phyloP scores from a whole-genome alignment of 2,113 vertebrate species.

The Verasper variegatus region DNA sequence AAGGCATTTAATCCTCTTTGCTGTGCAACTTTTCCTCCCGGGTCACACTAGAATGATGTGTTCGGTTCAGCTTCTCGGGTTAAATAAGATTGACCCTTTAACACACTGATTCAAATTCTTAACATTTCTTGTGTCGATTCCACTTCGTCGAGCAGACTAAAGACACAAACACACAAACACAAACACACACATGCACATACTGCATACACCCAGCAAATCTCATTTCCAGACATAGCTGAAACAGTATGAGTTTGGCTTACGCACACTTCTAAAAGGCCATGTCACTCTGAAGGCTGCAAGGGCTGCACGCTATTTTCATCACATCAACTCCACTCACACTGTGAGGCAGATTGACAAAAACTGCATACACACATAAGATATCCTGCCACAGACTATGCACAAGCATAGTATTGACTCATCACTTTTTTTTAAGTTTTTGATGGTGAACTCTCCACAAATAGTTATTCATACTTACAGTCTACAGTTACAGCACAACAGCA shows the following conservation, averaged over 20 bases:
- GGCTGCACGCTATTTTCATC: slow-evolving; percentile 36
- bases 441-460: too few species aligned
- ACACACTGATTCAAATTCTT: slow-evolving; percentile 6
- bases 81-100: slow-evolving; percentile 15
- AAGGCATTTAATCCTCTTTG: not conserved
- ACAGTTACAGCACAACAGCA: too few species aligned
- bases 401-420: too few species aligned
- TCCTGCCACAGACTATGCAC: too few species aligned
- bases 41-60: not conserved
- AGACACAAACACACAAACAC: not conserved
- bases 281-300: slow-evolving; percentile 16
- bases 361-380: too few species aligned
- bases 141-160: not conserved
- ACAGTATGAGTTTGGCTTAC: slow-evolving; percentile 4
- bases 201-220: slow-evolving; percentile 15
- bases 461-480: too few species aligned
- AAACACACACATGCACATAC: not conserved
- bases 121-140: not conserved
- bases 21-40: not conserved
- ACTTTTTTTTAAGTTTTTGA: too few species aligned
- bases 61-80: not conserved
- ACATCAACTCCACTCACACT: slow-evolving; percentile 10
- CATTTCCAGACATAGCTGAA: slow-evolving; percentile 24
- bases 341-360: too few species aligned
- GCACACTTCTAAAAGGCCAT: slow-evolving; percentile 44